A percentile compares a stretch with the other conserved stretches of the same genome.
Conservation (phyloP, 2,113 vertebrate species). For the Halichoerus grypus region DNA sequence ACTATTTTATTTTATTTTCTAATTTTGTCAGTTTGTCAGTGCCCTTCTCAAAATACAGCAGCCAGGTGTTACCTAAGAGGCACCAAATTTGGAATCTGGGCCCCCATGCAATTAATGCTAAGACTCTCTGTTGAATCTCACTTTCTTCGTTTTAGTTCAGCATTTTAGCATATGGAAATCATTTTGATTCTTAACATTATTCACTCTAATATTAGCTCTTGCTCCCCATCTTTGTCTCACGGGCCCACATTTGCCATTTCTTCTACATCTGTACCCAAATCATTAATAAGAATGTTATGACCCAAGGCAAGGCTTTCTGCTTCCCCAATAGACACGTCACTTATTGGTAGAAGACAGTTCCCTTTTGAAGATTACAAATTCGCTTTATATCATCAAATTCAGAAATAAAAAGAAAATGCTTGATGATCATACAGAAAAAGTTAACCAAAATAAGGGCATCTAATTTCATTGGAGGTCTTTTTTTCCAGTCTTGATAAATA, state of each 20-base stretch:
- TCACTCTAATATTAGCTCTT: not conserved
- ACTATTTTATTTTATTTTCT: not conserved
- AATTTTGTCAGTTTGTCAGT: not conserved
- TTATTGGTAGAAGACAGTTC: not conserved
- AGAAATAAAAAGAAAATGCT: not conserved
- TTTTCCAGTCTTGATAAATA: not conserved
- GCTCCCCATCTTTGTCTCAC: not conserved
- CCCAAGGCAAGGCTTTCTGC: not conserved
- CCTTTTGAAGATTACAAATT: not conserved
- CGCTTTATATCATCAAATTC: not conserved
- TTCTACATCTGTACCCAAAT: not conserved
- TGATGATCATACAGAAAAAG: not conserved
- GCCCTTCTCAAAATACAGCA: not conserved
- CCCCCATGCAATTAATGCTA: not conserved
- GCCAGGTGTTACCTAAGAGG: not conserved
- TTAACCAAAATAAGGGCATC: not conserved
- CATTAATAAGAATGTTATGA: not conserved
- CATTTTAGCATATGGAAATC: not conserved
- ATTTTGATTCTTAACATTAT: not conserved
- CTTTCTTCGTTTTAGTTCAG: not conserved
- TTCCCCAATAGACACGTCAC: fast-evolving
- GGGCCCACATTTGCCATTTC: not conserved
- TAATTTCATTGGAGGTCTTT: not conserved
- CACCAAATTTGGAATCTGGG: fast-evolving
- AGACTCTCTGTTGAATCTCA: not conserved